These are phyloP conservation scores for Nezara viridula DNA, from an alignment of 2,888 invertebrate genomes.

Conservation along the genomic window DNA sequence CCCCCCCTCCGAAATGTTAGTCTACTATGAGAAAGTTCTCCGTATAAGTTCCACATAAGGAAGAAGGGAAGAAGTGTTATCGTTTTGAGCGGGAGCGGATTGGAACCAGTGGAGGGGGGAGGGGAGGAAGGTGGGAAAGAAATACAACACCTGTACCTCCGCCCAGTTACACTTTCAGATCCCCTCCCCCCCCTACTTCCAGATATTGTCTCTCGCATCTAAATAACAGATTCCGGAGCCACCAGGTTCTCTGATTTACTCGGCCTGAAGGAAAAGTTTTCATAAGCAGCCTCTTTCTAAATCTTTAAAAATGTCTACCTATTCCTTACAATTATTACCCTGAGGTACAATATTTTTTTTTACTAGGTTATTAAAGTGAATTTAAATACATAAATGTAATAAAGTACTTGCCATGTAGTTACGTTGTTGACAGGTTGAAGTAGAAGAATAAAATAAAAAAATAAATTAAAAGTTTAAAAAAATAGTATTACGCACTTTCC, in stretches of 20 bases:
- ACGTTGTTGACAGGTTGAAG: too few species aligned
- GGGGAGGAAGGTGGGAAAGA: neutral
- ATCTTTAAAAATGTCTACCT: neutral
- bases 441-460: too few species aligned
- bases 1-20: neutral
- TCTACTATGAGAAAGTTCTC: neutral
- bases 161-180: constrained; percentile 27
- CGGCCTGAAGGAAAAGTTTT: neutral
- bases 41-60: neutral
- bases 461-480: too few species aligned
- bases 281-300: neutral
- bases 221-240: neutral
- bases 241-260: neutral
- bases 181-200: neutral
- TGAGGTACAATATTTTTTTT: too few species aligned
- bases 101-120: neutral
- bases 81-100: neutral
- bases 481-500: too few species aligned
- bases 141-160: constrained; percentile 23
- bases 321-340: too few species aligned
- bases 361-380: too few species aligned
- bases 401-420: too few species aligned
- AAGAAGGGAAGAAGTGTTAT: neutral
- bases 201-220: constrained; percentile 33
- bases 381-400: too few species aligned